Evolutionary conservation across 2,113 vertebrate species (phyloP).

Genomic region (Cololabis saira): DNA sequence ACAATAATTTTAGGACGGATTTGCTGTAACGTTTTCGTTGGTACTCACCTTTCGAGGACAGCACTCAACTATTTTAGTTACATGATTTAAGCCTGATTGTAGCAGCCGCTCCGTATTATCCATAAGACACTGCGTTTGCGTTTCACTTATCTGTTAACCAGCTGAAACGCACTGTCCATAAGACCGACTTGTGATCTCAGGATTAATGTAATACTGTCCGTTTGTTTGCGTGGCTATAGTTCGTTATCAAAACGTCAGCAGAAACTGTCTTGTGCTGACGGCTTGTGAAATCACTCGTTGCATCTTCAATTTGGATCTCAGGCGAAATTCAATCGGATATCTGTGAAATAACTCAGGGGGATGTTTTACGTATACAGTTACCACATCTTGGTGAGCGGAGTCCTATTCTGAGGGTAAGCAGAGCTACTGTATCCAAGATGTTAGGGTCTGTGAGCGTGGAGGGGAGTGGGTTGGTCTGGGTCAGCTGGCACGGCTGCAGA

Average conservation of each 20-base stretch:
- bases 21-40: too few relatives aligned
- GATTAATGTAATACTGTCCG: conserved; percentile 60
- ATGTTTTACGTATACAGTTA: conserved; percentile 65
- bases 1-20: too few relatives aligned
- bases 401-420: conserved; percentile 73
- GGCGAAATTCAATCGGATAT: conserved; percentile 65
- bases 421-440: conserved; percentile 56
- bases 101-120: conserved; percentile 40
- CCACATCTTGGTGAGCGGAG: conserved; percentile 49
- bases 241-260: conserved; percentile 66
- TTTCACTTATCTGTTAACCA: conserved; percentile 64
- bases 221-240: conserved; percentile 62
- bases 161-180: conserved; percentile 57
- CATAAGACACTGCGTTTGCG: conserved; percentile 21
- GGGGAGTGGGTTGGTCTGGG: conserved; percentile 49
- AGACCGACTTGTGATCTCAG: conserved; percentile 59
- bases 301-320: conserved; percentile 60
- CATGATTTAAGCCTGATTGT: conserved; percentile 27
- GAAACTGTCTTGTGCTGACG: conserved; percentile 51
- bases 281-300: conserved; percentile 58
- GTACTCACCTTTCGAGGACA: conserved; percentile 1
- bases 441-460: conserved; percentile 32
- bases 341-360: conserved; percentile 52
- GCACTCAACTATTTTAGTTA: conserved; percentile 45
- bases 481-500: conserved; percentile 70